Conservation (phyloP, 1,140 invertebrate genomes). For the Drosophila leontia region DNA sequence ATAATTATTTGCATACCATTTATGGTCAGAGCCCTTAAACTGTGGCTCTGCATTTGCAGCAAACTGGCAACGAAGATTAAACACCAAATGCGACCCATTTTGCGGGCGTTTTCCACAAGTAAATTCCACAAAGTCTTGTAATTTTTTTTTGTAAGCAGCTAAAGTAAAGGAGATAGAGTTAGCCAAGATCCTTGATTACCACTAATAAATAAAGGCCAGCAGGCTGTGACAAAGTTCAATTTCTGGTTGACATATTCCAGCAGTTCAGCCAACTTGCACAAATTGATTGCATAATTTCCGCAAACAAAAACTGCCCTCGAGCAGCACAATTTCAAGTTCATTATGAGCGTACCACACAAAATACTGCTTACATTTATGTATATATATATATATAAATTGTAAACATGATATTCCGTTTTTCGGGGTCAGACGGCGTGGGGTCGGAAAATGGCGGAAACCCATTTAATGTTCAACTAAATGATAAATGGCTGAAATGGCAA, state of each 20-base stretch:
- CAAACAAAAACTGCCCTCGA: constrained; percentile 52
- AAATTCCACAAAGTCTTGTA: constrained; percentile 6
- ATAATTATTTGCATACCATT: constrained; percentile 55
- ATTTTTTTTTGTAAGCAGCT: constrained; percentile 2
- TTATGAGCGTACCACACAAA: constrained; percentile 45
- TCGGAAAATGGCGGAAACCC: constrained; percentile 72
- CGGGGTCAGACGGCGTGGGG: constrained; percentile 28
- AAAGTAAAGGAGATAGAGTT: constrained; percentile 13
- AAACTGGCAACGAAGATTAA: constrained; percentile 65
- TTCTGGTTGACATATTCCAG: constrained; percentile 60
- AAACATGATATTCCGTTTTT: constrained; percentile 38
- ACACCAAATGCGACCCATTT: constrained; percentile 68
- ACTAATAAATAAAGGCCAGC: constrained; percentile 11
- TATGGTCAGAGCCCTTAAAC: constrained; percentile 52
- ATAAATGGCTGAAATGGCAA: constrained; percentile 68
- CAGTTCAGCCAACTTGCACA: constrained; percentile 65
- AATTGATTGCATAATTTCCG: constrained; percentile 82
- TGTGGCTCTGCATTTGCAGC: constrained; percentile 70
- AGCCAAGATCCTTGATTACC: constrained; percentile 10
- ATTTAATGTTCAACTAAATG: constrained; percentile 77
- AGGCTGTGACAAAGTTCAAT: constrained; percentile 45
- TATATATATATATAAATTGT: constrained; percentile 29
- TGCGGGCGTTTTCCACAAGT: constrained; percentile 12
- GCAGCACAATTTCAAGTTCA: constrained; percentile 72
- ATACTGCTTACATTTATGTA: background rate